These are phyloP conservation scores for Athripsodes cinereus DNA, from an alignment of 2,888 invertebrate genomes.

Conservation along the genomic window DNA sequence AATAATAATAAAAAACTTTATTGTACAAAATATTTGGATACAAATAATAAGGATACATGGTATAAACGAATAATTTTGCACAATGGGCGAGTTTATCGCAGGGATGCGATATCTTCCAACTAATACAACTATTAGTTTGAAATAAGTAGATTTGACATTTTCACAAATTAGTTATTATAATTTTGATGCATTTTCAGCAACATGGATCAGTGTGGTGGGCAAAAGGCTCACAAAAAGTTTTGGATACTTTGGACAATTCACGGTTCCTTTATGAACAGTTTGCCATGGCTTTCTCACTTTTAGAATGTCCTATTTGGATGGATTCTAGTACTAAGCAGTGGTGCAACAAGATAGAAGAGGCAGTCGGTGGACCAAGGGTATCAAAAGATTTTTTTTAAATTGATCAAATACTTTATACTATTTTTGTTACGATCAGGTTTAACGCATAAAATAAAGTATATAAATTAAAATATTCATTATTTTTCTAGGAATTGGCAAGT, in stretches of 20 bases:
- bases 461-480: background rate
- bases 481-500: conserved; percentile 60
- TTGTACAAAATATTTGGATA: no score
- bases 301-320: conserved; percentile 93
- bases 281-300: conserved; percentile 67
- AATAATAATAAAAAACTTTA: no score
- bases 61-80: no score
- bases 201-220: conserved; percentile 97
- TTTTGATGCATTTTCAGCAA: no score
- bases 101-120: no score
- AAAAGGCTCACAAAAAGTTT: conserved; percentile 59
- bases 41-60: no score
- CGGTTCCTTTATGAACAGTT: conserved; percentile 81
- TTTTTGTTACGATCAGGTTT: no score
- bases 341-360: conserved; percentile 73
- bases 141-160: no score
- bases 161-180: no score
- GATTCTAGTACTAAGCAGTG: conserved; percentile 75
- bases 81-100: no score
- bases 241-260: conserved; percentile 62
- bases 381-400: background rate
- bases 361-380: conserved; percentile 73
- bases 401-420: background rate
- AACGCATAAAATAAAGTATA: no score
- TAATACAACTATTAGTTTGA: no score